A percentile compares a stretch with the other conserved stretches of the same genome.
phyloP scores from a whole-genome alignment of 2,888 invertebrate genomes.

The Flexamia atlantica region DNA sequence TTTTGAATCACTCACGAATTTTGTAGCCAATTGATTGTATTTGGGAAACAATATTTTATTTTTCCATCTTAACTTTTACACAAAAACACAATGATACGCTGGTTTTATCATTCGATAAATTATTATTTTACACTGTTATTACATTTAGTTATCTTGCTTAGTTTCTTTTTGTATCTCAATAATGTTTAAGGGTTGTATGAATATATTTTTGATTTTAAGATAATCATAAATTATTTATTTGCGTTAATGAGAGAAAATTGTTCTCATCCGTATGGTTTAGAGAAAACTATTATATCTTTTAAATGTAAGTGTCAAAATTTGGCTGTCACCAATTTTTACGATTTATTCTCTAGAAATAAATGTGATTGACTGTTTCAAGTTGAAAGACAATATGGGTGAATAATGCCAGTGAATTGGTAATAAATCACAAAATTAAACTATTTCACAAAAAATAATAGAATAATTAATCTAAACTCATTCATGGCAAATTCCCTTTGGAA shows the following conservation, averaged over 20 bases:
- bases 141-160: no score
- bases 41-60: no score
- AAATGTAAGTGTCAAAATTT: neutral
- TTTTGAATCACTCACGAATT: no score
- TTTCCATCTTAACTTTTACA: no score
- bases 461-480: neutral
- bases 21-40: no score
- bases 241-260: neutral
- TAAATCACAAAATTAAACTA: neutral
- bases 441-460: neutral
- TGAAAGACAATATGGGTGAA: neutral
- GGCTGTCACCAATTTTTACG: neutral
- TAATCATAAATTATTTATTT: neutral
- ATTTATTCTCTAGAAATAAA: neutral
- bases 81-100: no score
- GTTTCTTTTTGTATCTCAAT: no score
- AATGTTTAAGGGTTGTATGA: no score
- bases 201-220: no score
- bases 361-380: slow-evolving; percentile 9
- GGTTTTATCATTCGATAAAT: no score
- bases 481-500: no score
- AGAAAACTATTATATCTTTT: neutral
- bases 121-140: no score
- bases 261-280: neutral
- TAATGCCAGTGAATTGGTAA: neutral